Percentiles rank a stretch among this genome's conserved stretches.
Evolutionary conservation across 2,113 vertebrate species (phyloP).

Genomic region (Dasypus novemcinctus): DNA sequence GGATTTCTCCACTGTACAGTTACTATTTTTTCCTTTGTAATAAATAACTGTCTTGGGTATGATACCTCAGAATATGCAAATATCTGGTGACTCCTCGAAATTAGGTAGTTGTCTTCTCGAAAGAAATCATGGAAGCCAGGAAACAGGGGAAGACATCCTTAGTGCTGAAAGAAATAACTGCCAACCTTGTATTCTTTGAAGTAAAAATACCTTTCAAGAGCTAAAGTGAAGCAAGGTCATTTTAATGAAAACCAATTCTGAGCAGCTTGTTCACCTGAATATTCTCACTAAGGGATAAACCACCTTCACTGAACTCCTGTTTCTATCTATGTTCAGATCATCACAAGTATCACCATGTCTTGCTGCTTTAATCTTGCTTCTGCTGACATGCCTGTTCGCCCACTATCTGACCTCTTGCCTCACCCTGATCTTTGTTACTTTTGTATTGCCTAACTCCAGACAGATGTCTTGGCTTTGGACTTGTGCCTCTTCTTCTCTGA

Average conservation of each 20-base stretch:
- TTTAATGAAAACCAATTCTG: neutral
- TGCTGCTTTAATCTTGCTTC: neutral
- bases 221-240: neutral
- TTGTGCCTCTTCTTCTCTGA: neutral
- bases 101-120: neutral
- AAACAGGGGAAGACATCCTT: neutral
- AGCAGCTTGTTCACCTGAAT: neutral
- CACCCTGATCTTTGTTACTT: neutral
- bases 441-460: neutral
- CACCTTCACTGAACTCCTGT: too few species aligned
- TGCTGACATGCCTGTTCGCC: neutral
- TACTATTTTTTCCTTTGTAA: too few species aligned
- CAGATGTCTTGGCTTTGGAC: neutral
- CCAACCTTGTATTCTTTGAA: neutral
- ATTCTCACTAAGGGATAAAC: neutral
- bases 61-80: neutral
- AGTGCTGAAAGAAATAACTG: neutral
- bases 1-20: too few species aligned
- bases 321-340: neutral
- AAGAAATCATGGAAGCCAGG: neutral
- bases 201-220: neutral
- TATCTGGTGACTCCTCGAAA: neutral
- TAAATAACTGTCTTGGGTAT: neutral
- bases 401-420: neutral
- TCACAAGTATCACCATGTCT: accelerated